Conservation (phyloP, 2,797 vertebrate genomes). For the Naso thynnoides region DNA sequence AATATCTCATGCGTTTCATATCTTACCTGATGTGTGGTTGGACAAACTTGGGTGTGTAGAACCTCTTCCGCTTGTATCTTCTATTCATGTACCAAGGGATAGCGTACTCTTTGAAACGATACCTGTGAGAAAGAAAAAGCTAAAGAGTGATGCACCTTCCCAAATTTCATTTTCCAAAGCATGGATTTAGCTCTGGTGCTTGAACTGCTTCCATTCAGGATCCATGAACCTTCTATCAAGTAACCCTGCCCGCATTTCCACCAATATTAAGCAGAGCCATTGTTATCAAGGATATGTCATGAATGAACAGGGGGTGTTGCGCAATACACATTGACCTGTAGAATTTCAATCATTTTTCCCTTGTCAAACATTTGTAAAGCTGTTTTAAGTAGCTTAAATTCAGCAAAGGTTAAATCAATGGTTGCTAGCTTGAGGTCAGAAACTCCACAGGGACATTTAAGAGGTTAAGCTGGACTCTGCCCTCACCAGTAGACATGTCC, state of each 20-base stretch:
- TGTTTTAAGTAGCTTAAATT: no score
- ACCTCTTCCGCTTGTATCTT: constrained; percentile 88
- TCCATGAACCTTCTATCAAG: no score
- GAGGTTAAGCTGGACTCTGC: neutral
- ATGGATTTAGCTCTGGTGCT: no score
- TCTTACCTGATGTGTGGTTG: constrained; percentile 88
- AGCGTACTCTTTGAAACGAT: constrained; percentile 91
- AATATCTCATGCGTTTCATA: neutral
- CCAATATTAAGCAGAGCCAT: no score
- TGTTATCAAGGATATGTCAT: no score
- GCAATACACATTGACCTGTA: no score
- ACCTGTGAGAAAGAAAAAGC: constrained; percentile 81
- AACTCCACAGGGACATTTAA: neutral
- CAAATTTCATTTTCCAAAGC: neutral
- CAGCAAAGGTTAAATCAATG: no score
- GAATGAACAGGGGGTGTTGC: no score
- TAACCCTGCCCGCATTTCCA: no score
- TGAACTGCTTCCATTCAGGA: no score
- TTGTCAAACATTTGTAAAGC: no score
- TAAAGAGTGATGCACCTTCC: neutral
- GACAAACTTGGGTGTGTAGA: constrained; percentile 89
- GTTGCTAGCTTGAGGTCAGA: neutral
- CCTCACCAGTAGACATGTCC: constrained; percentile 91
- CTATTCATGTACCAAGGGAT: constrained; percentile 96
- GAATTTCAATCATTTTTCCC: no score